These are phyloP conservation scores for Sinodicranocentrus sp. DNA, from an alignment of 2,888 invertebrate genomes.

Conservation along the genomic window DNA sequence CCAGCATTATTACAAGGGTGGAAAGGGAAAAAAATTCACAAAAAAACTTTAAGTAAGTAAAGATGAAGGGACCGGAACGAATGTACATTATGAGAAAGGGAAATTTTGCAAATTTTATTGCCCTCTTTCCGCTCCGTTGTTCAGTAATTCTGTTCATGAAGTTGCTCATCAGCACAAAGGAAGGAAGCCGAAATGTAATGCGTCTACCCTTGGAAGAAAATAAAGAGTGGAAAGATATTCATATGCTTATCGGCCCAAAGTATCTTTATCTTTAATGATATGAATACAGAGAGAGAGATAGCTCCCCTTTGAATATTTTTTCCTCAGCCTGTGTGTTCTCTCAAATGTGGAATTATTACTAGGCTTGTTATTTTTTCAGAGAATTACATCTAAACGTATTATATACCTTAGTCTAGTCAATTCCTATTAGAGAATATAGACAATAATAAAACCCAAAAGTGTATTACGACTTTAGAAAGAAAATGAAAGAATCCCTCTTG, in stretches of 20 bases:
- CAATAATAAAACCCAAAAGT: constrained; percentile 7
- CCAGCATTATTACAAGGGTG: background rate
- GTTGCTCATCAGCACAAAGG: constrained; percentile 43
- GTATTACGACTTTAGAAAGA: background rate
- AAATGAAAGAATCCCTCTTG: background rate
- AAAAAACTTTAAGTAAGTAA: constrained; percentile 16
- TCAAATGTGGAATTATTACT: too few relatives aligned
- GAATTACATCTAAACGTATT: too few relatives aligned
- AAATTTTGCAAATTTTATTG: constrained; percentile 74
- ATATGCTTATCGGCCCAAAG: background rate
- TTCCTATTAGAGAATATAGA: background rate
- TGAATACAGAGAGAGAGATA: background rate
- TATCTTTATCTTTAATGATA: constrained; percentile 7
- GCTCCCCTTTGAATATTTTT: background rate
- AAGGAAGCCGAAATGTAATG: constrained; percentile 29
- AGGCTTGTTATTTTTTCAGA: too few relatives aligned
- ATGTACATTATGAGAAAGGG: constrained; percentile 68
- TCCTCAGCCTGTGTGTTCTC: background rate
- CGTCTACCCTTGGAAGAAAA: background rate
- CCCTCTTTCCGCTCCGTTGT: constrained; percentile 67
- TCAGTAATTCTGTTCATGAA: constrained; percentile 36
- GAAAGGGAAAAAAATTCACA: background rate
- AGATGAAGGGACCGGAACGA: constrained; percentile 61
- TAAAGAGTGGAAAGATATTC: background rate
- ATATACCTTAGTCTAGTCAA: background rate